Evolutionary conservation across 2,113 vertebrate species (phyloP), one percentile per base, ranked within the genome.

Genomic region (Ceyx cyanopectus): DNA sequence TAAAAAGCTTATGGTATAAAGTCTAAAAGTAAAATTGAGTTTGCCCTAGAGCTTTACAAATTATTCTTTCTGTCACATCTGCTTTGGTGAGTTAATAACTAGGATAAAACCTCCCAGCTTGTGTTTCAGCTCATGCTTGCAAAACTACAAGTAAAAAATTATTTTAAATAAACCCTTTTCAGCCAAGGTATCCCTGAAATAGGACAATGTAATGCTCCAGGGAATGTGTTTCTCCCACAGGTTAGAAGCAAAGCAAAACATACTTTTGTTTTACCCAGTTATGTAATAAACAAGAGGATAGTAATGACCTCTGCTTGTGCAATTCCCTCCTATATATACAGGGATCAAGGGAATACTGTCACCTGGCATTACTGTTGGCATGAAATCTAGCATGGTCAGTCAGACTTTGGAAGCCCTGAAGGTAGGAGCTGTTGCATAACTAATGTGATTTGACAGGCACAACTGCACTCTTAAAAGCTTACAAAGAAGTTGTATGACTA

Each of bases 301-400:
- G 72, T 95, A 96, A 96, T 53, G 34, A 97, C 93, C 96, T 98
- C 90, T 89, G 72, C 68, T 97, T 81, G 45, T 95, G 66, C 85
- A 97, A 89, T 92, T 97, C 62, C 90, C 94, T 97, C 56, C 18
- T 78, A 92, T 82, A 94, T 78, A 93, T 46, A 91, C 70, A 91
- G 68, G 91, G 96, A 93, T 75, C 90, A 88, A 93, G 91, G 83
- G 87, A 97, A 97, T 96, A 74, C 95, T 98, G 98, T 98, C 98
- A 98, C 92, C 81, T 93, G 93, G 90, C 97, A 97, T 98, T 97
- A 98, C 51, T 95, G 80, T 97, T 96, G 90, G 75, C 90, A 96
- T 84, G 76, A 94, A 95, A 76, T 93, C 68, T 94, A 97, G 96
- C 93, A 94, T 87, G 96, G 93, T 96, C 95, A 97, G 95, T 97